Base-by-base conservation (phyloP, 2,113 vertebrate species). In the Pseudonaja textilis region DNA sequence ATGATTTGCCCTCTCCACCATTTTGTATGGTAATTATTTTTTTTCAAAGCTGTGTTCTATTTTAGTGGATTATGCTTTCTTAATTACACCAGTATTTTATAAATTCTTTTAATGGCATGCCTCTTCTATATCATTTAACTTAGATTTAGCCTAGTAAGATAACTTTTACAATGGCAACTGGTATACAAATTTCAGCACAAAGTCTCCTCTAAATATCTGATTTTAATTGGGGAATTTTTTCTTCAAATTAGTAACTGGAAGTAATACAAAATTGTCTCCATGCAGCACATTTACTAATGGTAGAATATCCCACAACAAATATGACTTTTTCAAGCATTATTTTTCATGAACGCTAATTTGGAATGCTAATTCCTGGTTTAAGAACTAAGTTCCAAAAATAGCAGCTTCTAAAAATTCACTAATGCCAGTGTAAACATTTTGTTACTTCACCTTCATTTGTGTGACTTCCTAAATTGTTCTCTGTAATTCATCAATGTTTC, bases 281-380 rank as follows among this genome's bases (percentile, higher is more conserved):
- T 61, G 56, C 29, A 54, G 52, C 47, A 42, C n/a, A 61, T 26
- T 88, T 61, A 0, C 86, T 6, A 39, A 87, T 23, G 89, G 91
- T 1, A 61, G 69, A 91, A 91, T 2, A 86, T 12, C 0, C 45
- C 0, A n/a, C 14, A 1, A 1, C 69, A 0, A 0, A 1, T 22
- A 56, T 4, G 34, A 0, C 2, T 0, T 18, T 0, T 57, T 18
- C 89, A 87, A 45, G 39, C 9, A 0, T 89, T n/a, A 22, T 54
- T 90, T 64, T 90, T 90, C 89, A 93, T 86, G 56, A 54, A 64
- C 57, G 52, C 86, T 54, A 90, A 87, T 0, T 89, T 12, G 52
- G 26, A 91, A 4, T 56, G 88, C 9, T 0, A 1, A 54, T 42
- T 34, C 47, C 87, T 34, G 0, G 0, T 89, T 39, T 52, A 47